phyloP scores from a whole-genome alignment of 2,113 vertebrate genomes.

The Labeo catla region DNA sequence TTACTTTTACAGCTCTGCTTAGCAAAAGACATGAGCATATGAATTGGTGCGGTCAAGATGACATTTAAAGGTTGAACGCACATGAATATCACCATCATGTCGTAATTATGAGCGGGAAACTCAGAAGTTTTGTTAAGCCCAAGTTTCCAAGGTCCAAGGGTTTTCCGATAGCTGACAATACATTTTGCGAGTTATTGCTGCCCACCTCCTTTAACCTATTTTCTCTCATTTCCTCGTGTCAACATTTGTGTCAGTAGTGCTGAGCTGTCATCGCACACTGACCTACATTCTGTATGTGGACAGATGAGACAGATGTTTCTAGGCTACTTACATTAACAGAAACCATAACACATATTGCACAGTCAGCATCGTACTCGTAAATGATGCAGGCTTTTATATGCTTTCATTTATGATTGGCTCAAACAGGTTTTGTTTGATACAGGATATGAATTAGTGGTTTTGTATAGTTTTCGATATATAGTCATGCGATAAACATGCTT shows the following conservation, averaged over 20 bases:
- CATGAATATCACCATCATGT: not conserved
- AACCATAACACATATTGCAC: not conserved
- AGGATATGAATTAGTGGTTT: constrained; percentile 47
- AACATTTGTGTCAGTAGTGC: not conserved
- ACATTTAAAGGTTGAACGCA: not conserved
- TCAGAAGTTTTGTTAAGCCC: not conserved
- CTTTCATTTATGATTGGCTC: not conserved
- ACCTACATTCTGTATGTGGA: constrained; percentile 50
- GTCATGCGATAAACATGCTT: constrained; percentile 13
- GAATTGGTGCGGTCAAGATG: not conserved
- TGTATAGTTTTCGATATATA: constrained; percentile 11
- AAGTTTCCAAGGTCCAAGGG: not conserved
- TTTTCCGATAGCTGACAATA: not conserved
- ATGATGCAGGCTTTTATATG: constrained; percentile 18
- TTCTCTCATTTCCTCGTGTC: not conserved
- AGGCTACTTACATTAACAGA: not conserved
- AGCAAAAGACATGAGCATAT: not conserved
- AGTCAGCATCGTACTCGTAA: constrained; percentile 3
- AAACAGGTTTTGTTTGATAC: constrained; percentile 7
- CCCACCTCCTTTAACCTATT: not conserved
- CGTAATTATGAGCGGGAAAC: not conserved
- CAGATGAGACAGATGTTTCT: constrained; percentile 24
- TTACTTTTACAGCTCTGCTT: not conserved
- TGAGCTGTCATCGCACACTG: constrained; percentile 44
- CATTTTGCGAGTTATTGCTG: not conserved